phyloP scores from a whole-genome alignment of 2,888 invertebrate species.

The Pheosia gnoma region DNA sequence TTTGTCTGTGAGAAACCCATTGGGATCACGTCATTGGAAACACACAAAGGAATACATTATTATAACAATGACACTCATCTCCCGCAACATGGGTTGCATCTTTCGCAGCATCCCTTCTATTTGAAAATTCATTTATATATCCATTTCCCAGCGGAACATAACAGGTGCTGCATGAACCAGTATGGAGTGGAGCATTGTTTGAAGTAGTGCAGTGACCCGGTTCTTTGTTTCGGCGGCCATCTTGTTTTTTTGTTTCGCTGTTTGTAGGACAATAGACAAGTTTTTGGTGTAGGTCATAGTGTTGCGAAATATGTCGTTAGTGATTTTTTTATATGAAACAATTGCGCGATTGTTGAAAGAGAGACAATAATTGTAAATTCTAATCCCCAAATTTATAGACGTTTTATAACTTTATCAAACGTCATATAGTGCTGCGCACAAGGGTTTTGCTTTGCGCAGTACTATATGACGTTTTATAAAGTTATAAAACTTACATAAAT shows the following conservation, averaged over 20 bases:
- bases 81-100: constrained; percentile 7
- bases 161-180: constrained; percentile 26
- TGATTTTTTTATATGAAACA: neutral
- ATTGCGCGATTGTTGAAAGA: neutral
- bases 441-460: too few species aligned
- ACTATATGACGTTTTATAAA: too few species aligned
- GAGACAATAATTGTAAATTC: too few species aligned
- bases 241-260: constrained; percentile 19
- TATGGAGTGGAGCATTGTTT: constrained; percentile 9
- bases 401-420: too few species aligned
- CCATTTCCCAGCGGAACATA: constrained; percentile 13
- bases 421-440: too few species aligned
- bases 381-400: too few species aligned
- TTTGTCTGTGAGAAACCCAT: too few species aligned
- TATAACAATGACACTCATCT: neutral
- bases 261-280: constrained; percentile 29
- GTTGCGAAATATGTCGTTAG: neutral
- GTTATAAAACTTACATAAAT: too few species aligned
- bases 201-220: constrained; percentile 30
- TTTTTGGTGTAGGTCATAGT: constrained; percentile 1
- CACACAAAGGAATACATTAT: neutral
- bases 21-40: neutral
- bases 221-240: constrained; percentile 18
- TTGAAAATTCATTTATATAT: constrained; percentile 27
- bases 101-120: constrained; percentile 21